Evolutionary conservation across 2,888 invertebrate genomes (phyloP), one percentile per base, ranked within the genome.

Genomic region (Nomada goodeniana): DNA sequence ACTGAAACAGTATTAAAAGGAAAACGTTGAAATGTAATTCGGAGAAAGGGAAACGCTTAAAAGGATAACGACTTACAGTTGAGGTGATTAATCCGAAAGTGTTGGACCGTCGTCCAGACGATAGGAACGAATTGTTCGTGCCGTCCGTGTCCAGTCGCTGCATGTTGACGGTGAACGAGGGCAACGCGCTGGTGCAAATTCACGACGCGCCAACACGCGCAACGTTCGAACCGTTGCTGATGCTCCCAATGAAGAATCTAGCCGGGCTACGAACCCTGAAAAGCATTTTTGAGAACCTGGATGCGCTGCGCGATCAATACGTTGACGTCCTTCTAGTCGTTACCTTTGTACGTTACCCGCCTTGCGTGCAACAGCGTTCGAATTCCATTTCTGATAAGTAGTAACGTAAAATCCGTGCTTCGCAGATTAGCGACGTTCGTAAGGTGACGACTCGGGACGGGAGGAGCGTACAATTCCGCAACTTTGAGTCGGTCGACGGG

Each of bases 261-360:
- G 94, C 95, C 0, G 95, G 95, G 61, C 94, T 95, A 86, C 94
- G 94, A 77, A 95, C 95, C 15, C 93, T 97, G 20, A 94, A 95
- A 42, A 95, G 95, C 92, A 92, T 96, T 75, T 93, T 94, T 67
- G 93, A 94, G 7, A 94, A 94, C 79, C 94, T 94, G 36, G 91
- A 93, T 47, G 79, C 82, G 29, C 88, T 95, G 79, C 88, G 92
- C 90, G 92, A 95, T 92, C 92, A 94, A 87, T 94, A 93, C 80
- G 95, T 97, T 5, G 96, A 97, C 93, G 93, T 97, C 63, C 93
- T 97, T 68, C 96, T 96, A 0, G 96, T 96, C 11, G 96, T 97
- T 0, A 96, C 96, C 87, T 94, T 95, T 50, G 94, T 94, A 89
- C 52, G 88, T 80, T 72, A 44, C 44, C 15, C 18, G n/a, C 44